Base-by-base conservation (phyloP, 2,888 invertebrate genomes). In the Lithophane semibrunnea region DNA sequence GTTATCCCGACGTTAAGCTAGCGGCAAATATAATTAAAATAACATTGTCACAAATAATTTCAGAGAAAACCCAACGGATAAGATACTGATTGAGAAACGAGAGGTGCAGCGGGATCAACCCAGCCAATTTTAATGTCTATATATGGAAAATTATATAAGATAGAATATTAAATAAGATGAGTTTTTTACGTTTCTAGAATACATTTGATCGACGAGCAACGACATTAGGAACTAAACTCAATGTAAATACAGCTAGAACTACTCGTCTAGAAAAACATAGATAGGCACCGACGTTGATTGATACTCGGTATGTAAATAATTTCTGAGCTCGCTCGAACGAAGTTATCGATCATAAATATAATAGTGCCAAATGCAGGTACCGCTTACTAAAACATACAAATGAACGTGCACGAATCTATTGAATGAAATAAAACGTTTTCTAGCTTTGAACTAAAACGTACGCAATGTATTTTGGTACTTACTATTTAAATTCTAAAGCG, bases 221-320 rank as follows among this genome's bases (percentile, higher is more conserved):
- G 16, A 29, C 42, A 68, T 18, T 73, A 24, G 37, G 72, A 68
- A 65, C 49, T 42, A 68, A 63, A 65, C 18, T 66, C 3, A 56
- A 61, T 78, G 73, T 68, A 61, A 24, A 61, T 16, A 66, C 24
- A 63, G 42, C 29, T 58, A 58, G 16, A 77, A 54, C 8, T 37
- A 61, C 18, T 54, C 47, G 16, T 21, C 37, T 37, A 60, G 75
- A 66, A 60, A 65, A 74, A 75, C 64, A 76, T 66, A 54, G 49
- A 86, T 75, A 73, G 64, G 64, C 16, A 65, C 9, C 64, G 86
- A 81, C 73, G 60, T 80, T 82, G 83, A 87, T 82, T 78, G 80
- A 84, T 84, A 54, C 52, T 63, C 42, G 24, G 54, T n/a, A 65
- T 72, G 64, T 65, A 60, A 80, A 69, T 75, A 75, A 79, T 70